A percentile compares a stretch with the other conserved stretches of the same genome.
Conservation (phyloP, 2,113 vertebrate genomes). For the Empidonax alnorum region DNA sequence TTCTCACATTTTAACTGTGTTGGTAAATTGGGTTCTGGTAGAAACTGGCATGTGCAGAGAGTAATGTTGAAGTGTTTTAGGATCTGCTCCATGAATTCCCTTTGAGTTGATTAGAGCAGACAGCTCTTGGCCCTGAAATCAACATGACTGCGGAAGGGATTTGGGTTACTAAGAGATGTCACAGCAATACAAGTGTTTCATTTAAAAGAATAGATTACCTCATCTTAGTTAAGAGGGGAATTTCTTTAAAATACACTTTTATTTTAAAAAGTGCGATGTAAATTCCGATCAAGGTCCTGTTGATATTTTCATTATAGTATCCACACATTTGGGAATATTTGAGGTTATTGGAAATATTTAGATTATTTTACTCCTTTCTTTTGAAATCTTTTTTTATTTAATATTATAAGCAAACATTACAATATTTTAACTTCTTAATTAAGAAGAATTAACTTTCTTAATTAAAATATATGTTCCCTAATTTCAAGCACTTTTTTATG, state of each 20-base stretch:
- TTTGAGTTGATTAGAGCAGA: slow-evolving; percentile 24
- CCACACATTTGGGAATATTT: background rate
- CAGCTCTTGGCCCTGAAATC: background rate
- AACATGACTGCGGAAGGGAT: background rate
- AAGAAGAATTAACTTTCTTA: background rate
- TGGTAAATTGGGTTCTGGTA: background rate
- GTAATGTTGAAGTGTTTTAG: background rate
- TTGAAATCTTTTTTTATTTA: background rate
- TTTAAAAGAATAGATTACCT: background rate
- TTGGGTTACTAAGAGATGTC: slow-evolving; percentile 27
- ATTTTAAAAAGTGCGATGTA: background rate
- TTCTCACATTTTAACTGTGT: background rate
- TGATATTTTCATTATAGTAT: background rate
- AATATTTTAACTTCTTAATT: background rate
- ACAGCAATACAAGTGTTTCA: background rate
- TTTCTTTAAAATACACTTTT: background rate
- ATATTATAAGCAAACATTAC: background rate
- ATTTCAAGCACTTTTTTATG: background rate
- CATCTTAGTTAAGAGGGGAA: background rate
- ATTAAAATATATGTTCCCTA: fast-evolving
- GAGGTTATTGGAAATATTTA: background rate
- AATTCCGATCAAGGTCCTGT: background rate
- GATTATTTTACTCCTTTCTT: background rate
- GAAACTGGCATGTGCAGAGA: background rate
- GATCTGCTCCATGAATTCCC: background rate